Evolutionary conservation across 2,797 vertebrate species (phyloP), one percentile per base, ranked within the genome.

Genomic region (Orientallactaga sibirica): DNA sequence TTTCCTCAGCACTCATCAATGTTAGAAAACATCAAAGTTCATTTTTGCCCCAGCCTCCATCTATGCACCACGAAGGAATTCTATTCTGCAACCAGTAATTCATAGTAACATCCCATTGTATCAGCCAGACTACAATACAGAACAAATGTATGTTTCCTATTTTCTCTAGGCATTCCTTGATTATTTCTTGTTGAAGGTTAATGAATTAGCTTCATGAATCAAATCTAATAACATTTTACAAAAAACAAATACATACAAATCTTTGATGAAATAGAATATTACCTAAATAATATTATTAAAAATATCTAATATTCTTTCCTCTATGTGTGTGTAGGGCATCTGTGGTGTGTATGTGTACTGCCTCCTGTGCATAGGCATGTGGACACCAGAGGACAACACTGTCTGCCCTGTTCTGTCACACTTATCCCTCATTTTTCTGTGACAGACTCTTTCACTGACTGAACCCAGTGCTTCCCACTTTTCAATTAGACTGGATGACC

Each of bases 1-100:
- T 92, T 7, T 84, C 58, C 67, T 81, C 29, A 84, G 15, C 19
- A 81, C 29, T 33, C 79, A 92, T 64, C 8, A 77, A 80, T 92
- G 76, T 11, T 74, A 14, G n/a, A 90, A 86, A 84, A 78, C 14
- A 91, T 66, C 61, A 91, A 61, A 5, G 66, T 78, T 70, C 85
- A 71, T 25, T 0, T 15, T 87, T 29, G 25, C 8, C 37, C 3
- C 25, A 88, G 73, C 33, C 1, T 16, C 33, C 12, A 52, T 79
- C 2, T 93, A 88, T 90, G 14, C 67, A 73, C 5, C 3, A 22
- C 6, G 61, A 27, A 55, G n/a, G 20, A 2, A 93, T 52, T 52
- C 52, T 12, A 88, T 48, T 78, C 5, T 29, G 0, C 29, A n/a
- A 29, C 41, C 6, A 74, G 43, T 82, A 71, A 61, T 27, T 48